Percentiles rank a stretch among this genome's conserved stretches.
Conservation (phyloP, 2,888 invertebrate genomes). For the Sussaba pulchella region DNA sequence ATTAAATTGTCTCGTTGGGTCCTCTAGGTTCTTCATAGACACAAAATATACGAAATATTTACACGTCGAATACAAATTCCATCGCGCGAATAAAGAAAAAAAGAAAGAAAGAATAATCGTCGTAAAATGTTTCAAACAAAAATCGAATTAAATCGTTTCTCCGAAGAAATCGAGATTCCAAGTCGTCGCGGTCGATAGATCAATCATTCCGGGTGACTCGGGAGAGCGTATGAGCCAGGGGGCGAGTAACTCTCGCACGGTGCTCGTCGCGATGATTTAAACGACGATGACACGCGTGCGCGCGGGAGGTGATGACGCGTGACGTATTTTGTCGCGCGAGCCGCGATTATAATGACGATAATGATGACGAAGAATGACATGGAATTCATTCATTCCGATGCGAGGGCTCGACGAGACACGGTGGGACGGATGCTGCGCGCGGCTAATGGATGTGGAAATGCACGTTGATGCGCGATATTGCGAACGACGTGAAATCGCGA, state of each 20-base stretch:
- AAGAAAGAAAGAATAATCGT: no score
- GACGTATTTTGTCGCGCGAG: conserved; percentile 52
- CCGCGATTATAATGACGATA: conserved; percentile 37
- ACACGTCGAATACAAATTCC: no score
- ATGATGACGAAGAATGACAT: conserved; percentile 50
- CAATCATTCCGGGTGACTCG: conserved; percentile 12
- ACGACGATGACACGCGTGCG: conserved; percentile 54
- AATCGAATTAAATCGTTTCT: background rate
- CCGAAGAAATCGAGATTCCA: background rate
- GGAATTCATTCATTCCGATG: conserved; percentile 50
- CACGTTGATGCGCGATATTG: background rate
- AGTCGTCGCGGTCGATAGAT: background rate
- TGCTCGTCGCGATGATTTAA: conserved; percentile 50
- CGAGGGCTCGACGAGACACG: conserved; percentile 22
- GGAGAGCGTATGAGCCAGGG: background rate
- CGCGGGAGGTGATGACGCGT: conserved; percentile 48
- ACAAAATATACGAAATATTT: no score
- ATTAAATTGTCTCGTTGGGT: no score
- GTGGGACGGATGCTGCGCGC: background rate
- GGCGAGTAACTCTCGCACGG: conserved; percentile 15
- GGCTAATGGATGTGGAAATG: background rate
- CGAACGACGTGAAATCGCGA: conserved; percentile 6
- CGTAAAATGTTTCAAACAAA: background rate
- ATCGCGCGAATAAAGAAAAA: no score
- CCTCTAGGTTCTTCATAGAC: no score